Base-by-base conservation (phyloP, 2,797 vertebrate genomes). In the Danio choprae region DNA sequence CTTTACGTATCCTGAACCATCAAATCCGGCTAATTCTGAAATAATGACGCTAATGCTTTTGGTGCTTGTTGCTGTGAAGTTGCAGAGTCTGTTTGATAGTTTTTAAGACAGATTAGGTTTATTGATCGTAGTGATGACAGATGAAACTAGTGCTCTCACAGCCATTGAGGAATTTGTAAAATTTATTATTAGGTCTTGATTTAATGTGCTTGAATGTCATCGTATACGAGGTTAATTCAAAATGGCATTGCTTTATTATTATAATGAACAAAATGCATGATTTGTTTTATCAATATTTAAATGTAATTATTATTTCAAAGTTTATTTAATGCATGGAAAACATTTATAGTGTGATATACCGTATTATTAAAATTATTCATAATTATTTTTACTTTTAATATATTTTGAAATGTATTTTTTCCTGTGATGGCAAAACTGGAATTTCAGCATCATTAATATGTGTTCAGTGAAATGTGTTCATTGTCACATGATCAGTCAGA, bases 1-100 rank as follows among this genome's bases (percentile, higher is more conserved):
- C 8, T 63, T 38, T n/a, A 75, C 65, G 20, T 13, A 63, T 58
- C 29, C 11, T 46, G 18, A 76, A 59, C 18, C 20, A 60, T 68
- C 53, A 44, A 51, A 82, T 68, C 50, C 69, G 18, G 59, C 69
- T 80, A 80, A 80, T 80, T 80, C 78, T 72, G 36, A 80, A 80
- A 38, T 64, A 65, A 72, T 72, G 48, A 72, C 38, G 59, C 46
- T 70, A 70, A 78, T 60, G 53, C 41, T 77, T 59, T 13, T 48
- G 74, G 46, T 53, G 38, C 44, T 64, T 64, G n/a, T 64, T 50
- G 71, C 41, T 41, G 43, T 40, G 18, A 76, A 22, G 40, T 20
- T 60, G 44, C 11, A 40, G 22, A 20, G 12, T 11, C 64, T 62
- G 48, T 58, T 77, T 46, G 63, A 74, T 74, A 4, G 60, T 41